Percentiles rank a stretch among this genome's conserved stretches.
Evolutionary conservation across 2,797 vertebrate genomes (phyloP).

Genomic region (Anableps anableps): DNA sequence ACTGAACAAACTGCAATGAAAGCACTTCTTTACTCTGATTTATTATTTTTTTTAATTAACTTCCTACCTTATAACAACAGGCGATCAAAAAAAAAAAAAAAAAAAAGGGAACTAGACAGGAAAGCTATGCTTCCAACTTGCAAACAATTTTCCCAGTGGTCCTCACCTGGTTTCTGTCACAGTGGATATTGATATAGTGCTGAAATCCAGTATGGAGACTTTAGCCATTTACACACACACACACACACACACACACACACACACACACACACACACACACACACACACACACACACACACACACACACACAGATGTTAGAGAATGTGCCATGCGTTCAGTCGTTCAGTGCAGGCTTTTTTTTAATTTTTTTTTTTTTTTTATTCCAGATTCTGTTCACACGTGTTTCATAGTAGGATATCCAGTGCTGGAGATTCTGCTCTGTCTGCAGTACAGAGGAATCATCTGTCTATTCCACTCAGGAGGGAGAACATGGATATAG

Average conservation of each 20-base stretch:
- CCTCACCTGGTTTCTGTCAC: neutral
- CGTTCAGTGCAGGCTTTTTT: neutral
- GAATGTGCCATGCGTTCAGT: neutral
- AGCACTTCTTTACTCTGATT: neutral
- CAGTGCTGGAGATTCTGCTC: neutral
- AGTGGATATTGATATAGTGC: neutral
- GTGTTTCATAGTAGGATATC: neutral
- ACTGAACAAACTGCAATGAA: neutral
- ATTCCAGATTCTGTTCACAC: slow-evolving; percentile 1
- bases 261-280: neutral
- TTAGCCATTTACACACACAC: neutral
- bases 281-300: neutral
- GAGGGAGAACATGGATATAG: neutral
- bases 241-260: neutral
- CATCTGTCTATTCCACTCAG: neutral
- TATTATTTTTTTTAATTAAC: neutral
- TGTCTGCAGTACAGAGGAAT: neutral
- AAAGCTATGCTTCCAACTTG: neutral
- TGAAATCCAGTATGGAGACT: neutral
- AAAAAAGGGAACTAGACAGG: too few species aligned
- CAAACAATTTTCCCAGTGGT: neutral
- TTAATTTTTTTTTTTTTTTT: neutral
- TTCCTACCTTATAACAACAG: neutral
- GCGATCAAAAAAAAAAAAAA: neutral
- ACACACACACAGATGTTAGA: neutral